Base-by-base conservation (phyloP, 1,140 invertebrate species). In the Drosophila rhopaloa region DNA sequence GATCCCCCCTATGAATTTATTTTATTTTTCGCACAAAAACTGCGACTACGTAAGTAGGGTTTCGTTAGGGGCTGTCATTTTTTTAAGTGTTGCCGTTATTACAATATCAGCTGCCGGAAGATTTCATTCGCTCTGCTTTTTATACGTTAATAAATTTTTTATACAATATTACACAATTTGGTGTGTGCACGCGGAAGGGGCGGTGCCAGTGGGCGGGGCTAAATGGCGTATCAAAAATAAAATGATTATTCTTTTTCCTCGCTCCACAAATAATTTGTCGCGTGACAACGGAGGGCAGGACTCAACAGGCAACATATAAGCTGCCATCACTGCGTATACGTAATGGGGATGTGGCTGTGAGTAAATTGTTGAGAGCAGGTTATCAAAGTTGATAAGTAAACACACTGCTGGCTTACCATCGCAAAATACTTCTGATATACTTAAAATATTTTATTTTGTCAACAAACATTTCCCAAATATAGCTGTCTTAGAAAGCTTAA, bases 91-190 rank as follows among this genome's bases (percentile, higher is more conserved):
- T 70, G 75, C 79, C 75, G 76, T 85, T 85, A 88, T 85, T 88
- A 85, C 80, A 81, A 79, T 83, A 86, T 88, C 82, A 79, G 83
- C 82, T 82, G 82, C 79, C 84, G 83, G 75, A 82, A 82, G 61
- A 82, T 78, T 86, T 81, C 61, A 66, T 85, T 78, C 81, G 62
- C 56, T 46, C 41, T 76, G 54, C 37, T 24, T 67, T 77, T 62
- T 88, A 83, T 83, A 59, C 73, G 73, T 84, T 83, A 89, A 89
- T 84, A 89, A 84, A 89, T 88, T 83, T 58, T 83, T 83, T 83
- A 86, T 88, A 78, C 76, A 86, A 86, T 86, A 83, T 86, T 88
- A 88, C 82, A 86, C 81, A 88, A 79, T 86, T 86, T 76, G 74
- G 63, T 54, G 70, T 43, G 51, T 19, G 47, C 29, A 38, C 14